phyloP scores from a whole-genome alignment of 2,888 invertebrate species.

The Dilophus febrilis region DNA sequence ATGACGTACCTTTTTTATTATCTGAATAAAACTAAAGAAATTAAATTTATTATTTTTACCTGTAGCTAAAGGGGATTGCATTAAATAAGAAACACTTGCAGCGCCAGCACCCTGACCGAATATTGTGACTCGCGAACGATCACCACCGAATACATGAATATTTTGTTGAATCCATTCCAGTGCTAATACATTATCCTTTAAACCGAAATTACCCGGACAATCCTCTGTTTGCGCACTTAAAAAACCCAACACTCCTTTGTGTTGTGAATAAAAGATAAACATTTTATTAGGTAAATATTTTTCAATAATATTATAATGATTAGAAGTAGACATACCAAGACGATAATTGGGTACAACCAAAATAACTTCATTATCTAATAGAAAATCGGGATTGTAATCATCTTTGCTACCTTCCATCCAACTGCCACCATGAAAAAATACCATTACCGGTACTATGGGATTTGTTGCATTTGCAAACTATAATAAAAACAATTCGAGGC shows the following conservation, averaged over 20 bases:
- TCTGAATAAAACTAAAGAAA: too few relatives aligned
- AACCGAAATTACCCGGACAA: slow-evolving; percentile 48
- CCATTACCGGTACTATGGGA: slow-evolving; percentile 21
- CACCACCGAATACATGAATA: slow-evolving; percentile 43
- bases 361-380: slow-evolving; percentile 22
- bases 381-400: slow-evolving; percentile 26
- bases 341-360: slow-evolving; percentile 23
- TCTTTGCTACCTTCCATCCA: slow-evolving; percentile 36
- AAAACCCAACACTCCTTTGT: slow-evolving; percentile 42
- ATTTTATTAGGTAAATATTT: too few relatives aligned
- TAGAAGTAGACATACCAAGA: slow-evolving; percentile 9
- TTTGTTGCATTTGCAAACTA: neutral
- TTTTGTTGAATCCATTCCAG: slow-evolving; percentile 43
- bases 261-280: too few relatives aligned
- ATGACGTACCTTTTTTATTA: too few relatives aligned
- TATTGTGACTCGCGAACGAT: slow-evolving; percentile 36
- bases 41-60: too few relatives aligned
- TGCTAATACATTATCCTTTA: slow-evolving; percentile 46
- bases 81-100: slow-evolving; percentile 48
- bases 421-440: slow-evolving; percentile 30
- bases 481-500: too few relatives aligned
- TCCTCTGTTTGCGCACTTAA: slow-evolving; percentile 44
- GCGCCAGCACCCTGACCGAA: slow-evolving; percentile 57
- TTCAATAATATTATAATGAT: too few relatives aligned
- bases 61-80: slow-evolving; percentile 37